These are phyloP conservation scores for Andrena praecox DNA, from an alignment of 2,888 invertebrate genomes.

Conservation along the genomic window DNA sequence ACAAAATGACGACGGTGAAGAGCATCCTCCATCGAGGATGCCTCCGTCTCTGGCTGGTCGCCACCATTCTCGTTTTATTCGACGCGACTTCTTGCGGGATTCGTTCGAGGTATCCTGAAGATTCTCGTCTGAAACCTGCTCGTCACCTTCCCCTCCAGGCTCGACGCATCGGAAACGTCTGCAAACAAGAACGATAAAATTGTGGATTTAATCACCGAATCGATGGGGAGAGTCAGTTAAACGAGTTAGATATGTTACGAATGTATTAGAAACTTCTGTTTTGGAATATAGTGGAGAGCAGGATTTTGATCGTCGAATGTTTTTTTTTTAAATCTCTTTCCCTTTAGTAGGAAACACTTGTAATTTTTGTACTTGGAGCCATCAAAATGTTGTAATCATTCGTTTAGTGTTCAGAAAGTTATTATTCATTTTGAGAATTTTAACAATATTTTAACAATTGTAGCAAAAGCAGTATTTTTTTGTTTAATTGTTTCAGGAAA, in stretches of 20 bases:
- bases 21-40: slow-evolving; percentile 65
- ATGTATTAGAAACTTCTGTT: not conserved
- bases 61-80: slow-evolving; percentile 48
- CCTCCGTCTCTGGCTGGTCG: slow-evolving; percentile 46
- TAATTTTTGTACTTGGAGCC: not conserved
- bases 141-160: slow-evolving; percentile 76
- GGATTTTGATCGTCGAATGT: not conserved
- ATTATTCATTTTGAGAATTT: too few species aligned
- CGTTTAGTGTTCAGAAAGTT: too few species aligned
- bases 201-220: not conserved
- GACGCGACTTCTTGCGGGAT: slow-evolving; percentile 42
- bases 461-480: too few species aligned
- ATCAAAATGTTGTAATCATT: too few species aligned
- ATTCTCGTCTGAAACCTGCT: slow-evolving; percentile 64
- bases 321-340: not conserved
- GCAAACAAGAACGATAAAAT: slow-evolving; percentile 52
- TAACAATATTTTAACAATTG: too few species aligned
- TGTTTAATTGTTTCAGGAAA: too few species aligned
- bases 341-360: not conserved
- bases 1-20: slow-evolving; percentile 46
- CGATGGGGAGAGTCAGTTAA: not conserved
- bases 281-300: not conserved
- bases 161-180: slow-evolving; percentile 76
- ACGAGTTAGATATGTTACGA: not conserved
- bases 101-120: slow-evolving; percentile 52